Base-by-base conservation (phyloP, 2,888 invertebrate genomes). In the Drosophila demipolita region DNA sequence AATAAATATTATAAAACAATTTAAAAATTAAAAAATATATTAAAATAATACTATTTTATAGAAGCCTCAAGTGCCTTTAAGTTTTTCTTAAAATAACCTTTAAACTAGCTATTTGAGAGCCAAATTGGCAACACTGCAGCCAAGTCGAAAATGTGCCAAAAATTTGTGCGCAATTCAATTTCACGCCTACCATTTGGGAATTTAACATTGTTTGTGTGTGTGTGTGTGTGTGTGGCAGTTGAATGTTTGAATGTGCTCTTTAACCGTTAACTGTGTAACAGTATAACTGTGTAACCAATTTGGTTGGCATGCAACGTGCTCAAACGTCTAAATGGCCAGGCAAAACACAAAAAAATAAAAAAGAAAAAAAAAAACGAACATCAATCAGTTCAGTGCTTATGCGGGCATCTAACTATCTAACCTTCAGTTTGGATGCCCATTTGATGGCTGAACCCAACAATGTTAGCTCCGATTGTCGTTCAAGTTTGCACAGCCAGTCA, bases 301-400 rank as follows among this genome's bases (percentile, higher is more conserved):
- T n/a, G 57, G 8, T 32, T 29, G 26, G n/a, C 29, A 40, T 32
- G 38, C 55, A 40, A 40, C 57, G 57, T 57, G 57, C 57, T 32
- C 20, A 32, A 42, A 32, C 15, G 32, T 42, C 32, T 57, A 42
- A 42, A 57, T 57, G 42, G 57, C 42, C 57, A 23, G 57, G 20
- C 3, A 40, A 35, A 8, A 35, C 1, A 3, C 0, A n/a, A 6
- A 12, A 49, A 32, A 54, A 36, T 1, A 26, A 35, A 8, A 35
- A 5, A 1, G 1, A 12, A 7, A 3, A 49, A 11, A 57, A 17
- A 12, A 12, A 20, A 32, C 15, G 7, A 57, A 57, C 57, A 57
- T 57, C 57, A 57, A 57, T 57, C 57, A 57, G 57, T 29, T 32
- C 42, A 55, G 9, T 42, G 32, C 15, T 42, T 42, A 57, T 42